Percentiles rank a stretch among this genome's conserved stretches.
These are phyloP conservation scores for Gyps fulvus DNA, from an alignment of 2,113 vertebrate genomes.

Conservation along the genomic window DNA sequence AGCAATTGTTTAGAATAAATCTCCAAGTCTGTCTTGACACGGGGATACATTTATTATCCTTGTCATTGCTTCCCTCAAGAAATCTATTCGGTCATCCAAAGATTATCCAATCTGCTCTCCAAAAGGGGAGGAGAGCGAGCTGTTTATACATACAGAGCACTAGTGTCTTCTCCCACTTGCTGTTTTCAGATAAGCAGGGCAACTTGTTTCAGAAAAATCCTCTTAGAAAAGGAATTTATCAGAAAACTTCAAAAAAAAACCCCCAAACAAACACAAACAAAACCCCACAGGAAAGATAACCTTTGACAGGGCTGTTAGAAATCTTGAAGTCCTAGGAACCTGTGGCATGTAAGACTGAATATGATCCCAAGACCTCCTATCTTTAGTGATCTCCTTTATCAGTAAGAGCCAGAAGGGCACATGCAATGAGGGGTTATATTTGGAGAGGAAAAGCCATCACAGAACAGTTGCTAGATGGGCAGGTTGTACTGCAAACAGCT, in stretches of 20 bases:
- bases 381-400: neutral
- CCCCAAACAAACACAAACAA: neutral
- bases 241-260: neutral
- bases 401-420: neutral
- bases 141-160: neutral
- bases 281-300: neutral
- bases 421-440: neutral
- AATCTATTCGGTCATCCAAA: conserved; percentile 33
- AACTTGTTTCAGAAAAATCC: neutral
- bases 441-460: neutral
- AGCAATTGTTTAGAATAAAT: conserved; percentile 14
- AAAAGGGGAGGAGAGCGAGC: neutral
- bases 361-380: neutral
- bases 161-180: neutral
- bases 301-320: neutral
- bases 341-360: neutral
- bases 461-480: neutral
- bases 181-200: neutral
- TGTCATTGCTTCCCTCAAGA: conserved; percentile 19
- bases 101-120: conserved; percentile 4
- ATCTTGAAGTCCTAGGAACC: neutral
- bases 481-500: neutral
- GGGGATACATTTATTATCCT: conserved; percentile 11
- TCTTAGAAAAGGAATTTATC: neutral
- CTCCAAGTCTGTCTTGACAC: neutral